Conservation (phyloP, 2,888 invertebrate species). For the Hirudinaria manillensis region DNA sequence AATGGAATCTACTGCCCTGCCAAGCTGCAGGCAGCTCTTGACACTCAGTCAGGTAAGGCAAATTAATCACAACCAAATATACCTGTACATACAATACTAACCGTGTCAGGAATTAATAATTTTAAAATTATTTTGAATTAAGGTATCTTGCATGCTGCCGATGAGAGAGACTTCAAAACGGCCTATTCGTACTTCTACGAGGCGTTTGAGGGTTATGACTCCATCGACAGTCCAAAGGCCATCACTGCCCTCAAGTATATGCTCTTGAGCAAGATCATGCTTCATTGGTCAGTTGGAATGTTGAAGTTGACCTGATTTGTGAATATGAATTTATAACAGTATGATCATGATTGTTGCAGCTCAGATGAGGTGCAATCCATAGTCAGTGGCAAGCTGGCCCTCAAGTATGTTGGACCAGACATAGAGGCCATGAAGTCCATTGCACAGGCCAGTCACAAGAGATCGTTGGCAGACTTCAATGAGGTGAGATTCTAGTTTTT, state of each 20-base stretch:
- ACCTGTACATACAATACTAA: background rate
- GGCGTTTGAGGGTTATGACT: slow-evolving; percentile 97
- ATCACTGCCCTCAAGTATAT: slow-evolving; percentile 95
- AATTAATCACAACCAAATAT: background rate
- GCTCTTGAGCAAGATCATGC: slow-evolving; percentile 96
- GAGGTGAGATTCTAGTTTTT: slow-evolving; percentile 46
- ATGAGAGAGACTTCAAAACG: slow-evolving; percentile 98
- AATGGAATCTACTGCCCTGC: slow-evolving; percentile 99
- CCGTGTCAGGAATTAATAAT: background rate
- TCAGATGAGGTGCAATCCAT: slow-evolving; percentile 92
- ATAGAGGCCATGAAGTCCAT: slow-evolving; percentile 97
- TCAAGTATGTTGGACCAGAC: slow-evolving; percentile 90
- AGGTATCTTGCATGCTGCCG: slow-evolving; percentile 93
- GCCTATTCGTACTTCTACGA: slow-evolving; percentile 99
- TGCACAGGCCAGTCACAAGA: slow-evolving; percentile 88
- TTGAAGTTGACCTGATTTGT: slow-evolving; percentile 9
- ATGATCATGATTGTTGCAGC: slow-evolving; percentile 55
- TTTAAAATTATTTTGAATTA: slow-evolving; percentile 16
- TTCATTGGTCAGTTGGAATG: slow-evolving; percentile 61
- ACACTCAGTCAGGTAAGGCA: slow-evolving; percentile 79
- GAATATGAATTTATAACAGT: background rate
- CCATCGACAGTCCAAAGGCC: slow-evolving; percentile 81
- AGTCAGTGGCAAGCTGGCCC: slow-evolving; percentile 88
- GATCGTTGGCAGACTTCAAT: slow-evolving; percentile 94
- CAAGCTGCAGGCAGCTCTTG: slow-evolving; percentile 92